Conservation (phyloP, 1,140 invertebrate genomes). For the Calycopis cecrops region DNA sequence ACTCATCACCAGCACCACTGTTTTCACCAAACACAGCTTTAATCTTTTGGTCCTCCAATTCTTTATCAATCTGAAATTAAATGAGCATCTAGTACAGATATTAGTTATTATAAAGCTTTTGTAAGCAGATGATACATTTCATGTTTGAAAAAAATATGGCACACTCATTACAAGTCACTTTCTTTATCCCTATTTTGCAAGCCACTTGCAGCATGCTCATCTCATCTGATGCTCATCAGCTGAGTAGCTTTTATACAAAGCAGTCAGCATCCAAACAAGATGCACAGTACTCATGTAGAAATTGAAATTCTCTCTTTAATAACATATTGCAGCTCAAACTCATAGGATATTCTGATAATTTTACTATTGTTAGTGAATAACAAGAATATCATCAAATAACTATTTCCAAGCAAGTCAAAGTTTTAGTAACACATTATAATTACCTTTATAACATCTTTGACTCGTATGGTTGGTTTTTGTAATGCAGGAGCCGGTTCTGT, state of each 20-base stretch:
- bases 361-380: too few species aligned
- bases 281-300: too few species aligned
- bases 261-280: too few species aligned
- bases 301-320: too few species aligned
- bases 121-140: background rate
- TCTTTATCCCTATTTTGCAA: background rate
- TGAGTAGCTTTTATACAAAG: too few species aligned
- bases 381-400: too few species aligned
- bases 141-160: background rate
- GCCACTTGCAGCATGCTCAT: too few species aligned
- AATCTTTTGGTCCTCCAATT: constrained; percentile 58
- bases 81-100: too few species aligned
- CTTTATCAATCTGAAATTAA: constrained; percentile 55
- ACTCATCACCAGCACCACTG: constrained; percentile 31
- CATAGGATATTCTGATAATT: too few species aligned
- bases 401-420: too few species aligned
- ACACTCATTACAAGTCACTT: background rate
- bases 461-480: constrained; percentile 57
- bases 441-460: constrained; percentile 64
- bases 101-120: background rate
- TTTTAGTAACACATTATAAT: background rate
- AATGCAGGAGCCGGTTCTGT: constrained; percentile 31
- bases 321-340: too few species aligned
- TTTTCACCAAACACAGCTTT: constrained; percentile 37
- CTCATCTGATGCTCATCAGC: too few species aligned